Base-by-base conservation (phyloP, 2,113 vertebrate genomes). In the Chaenogobius annularis region DNA sequence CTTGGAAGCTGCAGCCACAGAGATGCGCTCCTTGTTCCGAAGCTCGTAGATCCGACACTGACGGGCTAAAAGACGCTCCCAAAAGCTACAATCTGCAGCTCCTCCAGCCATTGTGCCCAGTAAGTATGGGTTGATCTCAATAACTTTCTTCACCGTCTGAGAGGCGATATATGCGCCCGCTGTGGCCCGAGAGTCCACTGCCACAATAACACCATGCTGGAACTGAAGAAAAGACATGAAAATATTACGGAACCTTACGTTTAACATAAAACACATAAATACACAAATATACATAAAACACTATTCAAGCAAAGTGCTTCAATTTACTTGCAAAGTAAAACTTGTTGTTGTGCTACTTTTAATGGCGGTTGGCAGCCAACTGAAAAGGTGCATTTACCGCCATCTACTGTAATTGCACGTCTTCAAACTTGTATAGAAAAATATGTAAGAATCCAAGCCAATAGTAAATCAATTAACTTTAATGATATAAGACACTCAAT, bases 21-120 rank as follows among this genome's bases (percentile, higher is more conserved):
- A 98, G 89, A 98, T 96, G 71, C 95, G 94, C 80, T 97, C 96
- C 90, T 98, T 98, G 90, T 98, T 97, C 72, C 96, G 94, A 3
- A 98, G 95, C 90, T 96, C 94, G 0, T 98, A 96, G 87, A 97
- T 95, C 74, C 96, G 95, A 69, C 96, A 96, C 61, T 98, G 96
- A 1, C 96, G 93, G 12, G 96, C 96, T 79, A 97, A 89, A 8
- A 97, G 93, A 1, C 96, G 92, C 83, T 96, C 95, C 96, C 96
- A 97, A 92, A 96, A 97, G 90, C 95, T 95, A 82, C 96, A 98
- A 81, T 97, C 96, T 0, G 96, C 96, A 0, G 96, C 96, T 0
- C 96, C 96, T 1, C 96, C 96, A 0, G 96, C 96, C 95, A 98
- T 98, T 80, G 96, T 98, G 47, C 96, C 96, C 82, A 98, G 84